Base-by-base conservation (phyloP, 2,797 vertebrate species). In the Lepus townsendii region DNA sequence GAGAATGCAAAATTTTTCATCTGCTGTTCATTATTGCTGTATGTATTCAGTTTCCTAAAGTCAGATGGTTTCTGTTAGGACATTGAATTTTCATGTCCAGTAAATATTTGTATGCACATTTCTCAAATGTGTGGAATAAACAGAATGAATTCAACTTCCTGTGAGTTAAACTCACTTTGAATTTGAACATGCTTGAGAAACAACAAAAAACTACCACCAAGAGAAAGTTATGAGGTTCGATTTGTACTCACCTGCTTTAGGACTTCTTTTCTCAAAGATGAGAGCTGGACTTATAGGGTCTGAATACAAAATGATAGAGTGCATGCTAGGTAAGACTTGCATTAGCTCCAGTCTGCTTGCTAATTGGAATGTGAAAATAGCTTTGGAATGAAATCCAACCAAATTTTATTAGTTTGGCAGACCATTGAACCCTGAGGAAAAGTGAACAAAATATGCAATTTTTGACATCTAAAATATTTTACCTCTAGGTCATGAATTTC, bases 51-150 rank as follows among this genome's bases (percentile, higher is more conserved):
- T 97, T 97, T 98, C 85, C 96, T 96, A 32, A 88, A 96, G 96
- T 96, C 96, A 97, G 77, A 71, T 97, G 97, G 80, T 90, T 97
- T 97, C 66, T 95, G 96, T 97, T 97, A 97, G 82, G 32, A 26
- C 42, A 0, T 63, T 97, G 96, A 94, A 78, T 94, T 97, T 97
- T 96, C 85, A 77, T 71, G 95, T 95, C 83, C 90, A 94, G 94
- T 97, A 98, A 97, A 97, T 94, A 8, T 82, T 95, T 97, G 95
- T 95, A 76, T 73, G n/a, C 65, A 80, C 6, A 14, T 11, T 75
- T 35, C 69, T 89, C 85, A 77, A 68, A 98, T 88, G 19, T 47
- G 47, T 73, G 85, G 89, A 85, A 60, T 88, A 97, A 97, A 95
- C 26, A 79, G 47, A 96, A 42, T 27, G 73, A 63, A 47, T 96